These are phyloP conservation scores for Scytalopus superciliaris DNA, from an alignment of 2,113 vertebrate genomes.

Conservation along the genomic window DNA sequence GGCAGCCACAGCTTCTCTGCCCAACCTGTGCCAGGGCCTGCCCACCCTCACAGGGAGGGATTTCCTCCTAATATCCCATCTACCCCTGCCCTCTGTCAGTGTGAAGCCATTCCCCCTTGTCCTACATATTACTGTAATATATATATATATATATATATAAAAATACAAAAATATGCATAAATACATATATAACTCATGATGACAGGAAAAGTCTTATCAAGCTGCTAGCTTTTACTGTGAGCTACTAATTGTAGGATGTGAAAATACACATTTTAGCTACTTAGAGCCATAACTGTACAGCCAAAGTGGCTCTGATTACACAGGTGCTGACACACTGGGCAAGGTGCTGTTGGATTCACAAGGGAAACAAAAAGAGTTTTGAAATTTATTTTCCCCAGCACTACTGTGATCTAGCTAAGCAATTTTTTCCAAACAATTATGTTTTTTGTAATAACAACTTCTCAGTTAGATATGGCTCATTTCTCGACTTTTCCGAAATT, in stretches of 20 bases:
- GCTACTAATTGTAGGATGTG: neutral
- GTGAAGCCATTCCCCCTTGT: neutral
- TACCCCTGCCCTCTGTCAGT: rapidly evolving
- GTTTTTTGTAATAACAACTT: neutral
- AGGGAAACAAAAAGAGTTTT: neutral
- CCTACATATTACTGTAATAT: neutral
- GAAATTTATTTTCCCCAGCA: neutral
- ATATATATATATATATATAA: neutral
- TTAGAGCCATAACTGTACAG: neutral
- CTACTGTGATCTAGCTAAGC: neutral
- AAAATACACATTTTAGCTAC: neutral
- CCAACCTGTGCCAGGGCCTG: neutral
- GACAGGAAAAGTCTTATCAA: neutral
- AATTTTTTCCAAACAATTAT: neutral
- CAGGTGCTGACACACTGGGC: neutral
- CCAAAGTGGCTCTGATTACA: neutral
- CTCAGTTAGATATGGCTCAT: neutral
- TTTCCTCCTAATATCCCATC: neutral
- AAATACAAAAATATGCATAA: neutral
- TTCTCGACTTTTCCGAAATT: neutral
- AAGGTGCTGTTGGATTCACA: neutral
- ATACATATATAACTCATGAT: neutral
- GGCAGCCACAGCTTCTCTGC: neutral
- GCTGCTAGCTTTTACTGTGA: neutral
- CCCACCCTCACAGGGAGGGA: rapidly evolving